phyloP scores from a whole-genome alignment of 2,888 invertebrate species.

The Rhamnusium bicolor region DNA sequence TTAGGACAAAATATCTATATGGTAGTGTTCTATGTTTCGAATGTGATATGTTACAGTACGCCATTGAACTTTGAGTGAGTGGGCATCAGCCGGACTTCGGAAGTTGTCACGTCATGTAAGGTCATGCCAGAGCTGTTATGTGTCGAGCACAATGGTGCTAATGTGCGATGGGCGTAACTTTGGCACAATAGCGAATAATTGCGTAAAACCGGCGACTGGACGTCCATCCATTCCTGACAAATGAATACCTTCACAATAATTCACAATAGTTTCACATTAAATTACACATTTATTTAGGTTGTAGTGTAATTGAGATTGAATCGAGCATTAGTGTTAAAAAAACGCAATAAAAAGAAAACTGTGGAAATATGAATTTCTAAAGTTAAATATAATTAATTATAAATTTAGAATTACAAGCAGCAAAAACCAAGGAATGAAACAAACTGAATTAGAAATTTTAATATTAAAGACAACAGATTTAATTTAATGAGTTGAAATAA shows the following conservation, averaged over 20 bases:
- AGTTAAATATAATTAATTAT: no score
- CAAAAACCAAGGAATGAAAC: no score
- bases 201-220: constrained; percentile 26
- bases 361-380: no score
- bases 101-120: constrained; percentile 55
- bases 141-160: constrained; percentile 46
- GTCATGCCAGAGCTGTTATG: constrained; percentile 45
- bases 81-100: constrained; percentile 45
- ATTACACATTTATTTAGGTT: constrained; percentile 45
- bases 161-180: constrained; percentile 43
- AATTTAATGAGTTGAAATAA: no score
- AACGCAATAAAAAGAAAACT: no score
- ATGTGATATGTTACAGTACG: neutral
- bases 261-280: constrained; percentile 47
- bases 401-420: no score
- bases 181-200: constrained; percentile 33
- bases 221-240: constrained; percentile 38
- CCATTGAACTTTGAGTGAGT: constrained; percentile 14
- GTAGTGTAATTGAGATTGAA: no score
- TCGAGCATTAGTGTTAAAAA: no score
- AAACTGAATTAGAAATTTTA: no score
- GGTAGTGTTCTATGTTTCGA: neutral
- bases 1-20: neutral
- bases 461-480: no score
- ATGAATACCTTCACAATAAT: constrained; percentile 43